These are phyloP conservation scores for Myotis lucifugus DNA, from an alignment of 2,113 vertebrate species.

Conservation along the genomic window DNA sequence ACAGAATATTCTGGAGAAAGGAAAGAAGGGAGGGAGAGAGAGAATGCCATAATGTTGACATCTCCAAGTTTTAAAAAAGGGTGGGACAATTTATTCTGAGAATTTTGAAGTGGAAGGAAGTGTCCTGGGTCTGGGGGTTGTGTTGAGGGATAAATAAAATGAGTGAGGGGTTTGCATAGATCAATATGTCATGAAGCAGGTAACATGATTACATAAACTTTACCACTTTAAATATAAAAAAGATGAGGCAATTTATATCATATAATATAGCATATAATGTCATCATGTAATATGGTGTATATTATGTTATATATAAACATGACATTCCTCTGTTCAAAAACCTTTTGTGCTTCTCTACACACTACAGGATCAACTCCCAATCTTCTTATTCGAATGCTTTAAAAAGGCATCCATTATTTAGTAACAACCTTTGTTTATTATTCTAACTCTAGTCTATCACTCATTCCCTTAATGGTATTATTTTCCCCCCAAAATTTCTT, in stretches of 20 bases:
- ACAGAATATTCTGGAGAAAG: not conserved
- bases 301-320: not conserved
- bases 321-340: not conserved
- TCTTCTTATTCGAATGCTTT: not conserved
- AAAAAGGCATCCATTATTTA: not conserved
- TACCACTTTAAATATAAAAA: not conserved
- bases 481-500: not conserved
- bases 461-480: not conserved
- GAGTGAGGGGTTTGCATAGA: accelerated
- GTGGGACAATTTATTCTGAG: not conserved
- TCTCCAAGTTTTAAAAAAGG: not conserved
- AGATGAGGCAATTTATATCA: not conserved
- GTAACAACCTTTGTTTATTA: not conserved
- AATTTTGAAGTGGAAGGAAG: not conserved
- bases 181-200: not conserved
- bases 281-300: not conserved
- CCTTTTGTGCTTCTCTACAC: not conserved
- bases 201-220: not conserved
- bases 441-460: not conserved
- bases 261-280: not conserved
- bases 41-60: not conserved
- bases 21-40: not conserved
- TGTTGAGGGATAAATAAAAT: not conserved
- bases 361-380: not conserved
- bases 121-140: accelerated